These are phyloP conservation scores for Pomphorhynchus laevis DNA, from an alignment of 1,140 invertebrate species.

Conservation along the genomic window DNA sequence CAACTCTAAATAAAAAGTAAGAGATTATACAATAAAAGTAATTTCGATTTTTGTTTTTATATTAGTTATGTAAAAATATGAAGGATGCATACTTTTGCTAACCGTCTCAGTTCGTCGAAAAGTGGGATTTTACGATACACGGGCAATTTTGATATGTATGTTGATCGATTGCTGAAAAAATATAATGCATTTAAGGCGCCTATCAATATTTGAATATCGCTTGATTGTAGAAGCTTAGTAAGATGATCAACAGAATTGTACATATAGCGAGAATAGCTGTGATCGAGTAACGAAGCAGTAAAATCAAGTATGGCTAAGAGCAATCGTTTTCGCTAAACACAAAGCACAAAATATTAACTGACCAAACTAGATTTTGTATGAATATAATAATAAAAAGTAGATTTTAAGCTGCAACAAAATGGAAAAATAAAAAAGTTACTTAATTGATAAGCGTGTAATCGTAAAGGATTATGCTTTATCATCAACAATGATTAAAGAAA, in stretches of 20 bases:
- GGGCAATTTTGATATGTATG: conserved; percentile 42
- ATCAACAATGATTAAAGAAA: conserved; percentile 14
- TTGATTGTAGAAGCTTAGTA: conserved; percentile 38
- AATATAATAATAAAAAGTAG: conserved; percentile 9
- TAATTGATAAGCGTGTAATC: neutral
- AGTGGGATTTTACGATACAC: conserved; percentile 34
- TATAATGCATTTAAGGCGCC: conserved; percentile 48
- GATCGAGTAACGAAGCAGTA: conserved; percentile 47
- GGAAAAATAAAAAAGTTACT: conserved; percentile 3
- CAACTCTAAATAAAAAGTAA: conserved; percentile 23
- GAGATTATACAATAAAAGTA: conserved; percentile 2
- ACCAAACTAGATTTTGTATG: too few species aligned
- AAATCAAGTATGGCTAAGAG: conserved; percentile 41
- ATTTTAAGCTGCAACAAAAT: neutral
- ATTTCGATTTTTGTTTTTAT: neutral
- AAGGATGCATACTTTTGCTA: conserved; percentile 32
- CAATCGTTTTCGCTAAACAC: conserved; percentile 36
- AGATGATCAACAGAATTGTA: conserved; percentile 64
- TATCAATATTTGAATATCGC: conserved; percentile 48
- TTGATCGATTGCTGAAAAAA: conserved; percentile 61
- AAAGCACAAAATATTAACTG: conserved; percentile 6
- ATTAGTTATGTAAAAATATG: conserved; percentile 9
- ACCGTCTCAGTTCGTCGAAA: conserved; percentile 34
- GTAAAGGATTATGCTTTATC: neutral
- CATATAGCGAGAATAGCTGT: conserved; percentile 49